A percentile compares a stretch with the other conserved stretches of the same genome.
Evolutionary conservation across 2,888 invertebrate species (phyloP).

Genomic region (Mesorhabditis sp.): DNA sequence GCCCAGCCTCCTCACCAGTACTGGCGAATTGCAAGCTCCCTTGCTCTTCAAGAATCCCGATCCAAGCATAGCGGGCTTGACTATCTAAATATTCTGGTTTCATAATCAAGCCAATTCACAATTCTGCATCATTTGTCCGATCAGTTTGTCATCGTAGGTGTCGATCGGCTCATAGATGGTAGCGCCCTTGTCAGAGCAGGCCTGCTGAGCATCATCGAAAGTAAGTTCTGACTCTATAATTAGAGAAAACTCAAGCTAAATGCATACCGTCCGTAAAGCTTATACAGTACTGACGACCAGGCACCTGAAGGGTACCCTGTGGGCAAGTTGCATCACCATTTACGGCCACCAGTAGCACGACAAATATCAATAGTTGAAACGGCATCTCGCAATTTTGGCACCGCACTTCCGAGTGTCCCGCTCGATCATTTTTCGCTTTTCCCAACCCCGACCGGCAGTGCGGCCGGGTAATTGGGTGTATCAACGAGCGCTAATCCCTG

Average conservation of each 20-base stretch:
- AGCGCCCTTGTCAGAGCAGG: neutral
- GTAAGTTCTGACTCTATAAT: neutral
- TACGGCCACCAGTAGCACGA: neutral
- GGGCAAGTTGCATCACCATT: neutral
- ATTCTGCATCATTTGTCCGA: neutral
- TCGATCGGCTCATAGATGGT: neutral
- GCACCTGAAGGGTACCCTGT: neutral
- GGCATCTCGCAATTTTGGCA: no score
- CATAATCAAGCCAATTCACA: conserved; percentile 1
- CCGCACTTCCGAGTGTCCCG: no score
- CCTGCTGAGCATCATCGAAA: neutral
- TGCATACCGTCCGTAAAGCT: neutral
- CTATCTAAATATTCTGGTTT: neutral
- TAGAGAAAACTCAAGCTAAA: neutral
- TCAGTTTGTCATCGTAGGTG: conserved; percentile 4
- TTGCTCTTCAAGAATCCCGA: neutral
- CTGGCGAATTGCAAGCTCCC: neutral
- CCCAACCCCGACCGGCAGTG: no score
- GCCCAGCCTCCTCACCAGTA: neutral
- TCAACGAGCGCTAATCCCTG: no score
- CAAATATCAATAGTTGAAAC: no score
- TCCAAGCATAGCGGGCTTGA: neutral
- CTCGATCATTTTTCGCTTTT: no score
- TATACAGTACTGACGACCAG: neutral
- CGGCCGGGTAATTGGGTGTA: no score